phyloP scores from a whole-genome alignment of 2,888 invertebrate genomes.

The Dolomedes plantarius region DNA sequence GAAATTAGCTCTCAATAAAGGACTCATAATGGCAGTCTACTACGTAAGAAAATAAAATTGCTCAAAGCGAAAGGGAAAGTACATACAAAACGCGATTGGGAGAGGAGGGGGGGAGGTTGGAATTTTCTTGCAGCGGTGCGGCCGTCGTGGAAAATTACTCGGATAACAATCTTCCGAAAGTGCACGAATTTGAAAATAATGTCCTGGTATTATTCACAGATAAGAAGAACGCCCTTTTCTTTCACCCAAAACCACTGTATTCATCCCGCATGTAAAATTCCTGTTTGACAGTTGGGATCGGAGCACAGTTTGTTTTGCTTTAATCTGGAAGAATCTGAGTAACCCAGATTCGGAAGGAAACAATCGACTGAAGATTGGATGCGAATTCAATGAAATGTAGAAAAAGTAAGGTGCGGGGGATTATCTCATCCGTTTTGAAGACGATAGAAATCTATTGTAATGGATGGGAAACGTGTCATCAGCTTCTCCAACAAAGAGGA shows the following conservation, averaged over 20 bases:
- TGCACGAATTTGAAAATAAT: conserved; percentile 17
- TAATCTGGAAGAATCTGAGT: conserved; percentile 6
- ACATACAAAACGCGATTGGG: neutral
- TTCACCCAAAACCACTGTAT: neutral
- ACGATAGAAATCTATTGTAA: neutral
- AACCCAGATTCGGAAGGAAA: conserved; percentile 8
- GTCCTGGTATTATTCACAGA: conserved; percentile 2
- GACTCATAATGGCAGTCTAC: neutral
- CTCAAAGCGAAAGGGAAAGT: neutral
- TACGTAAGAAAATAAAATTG: neutral
- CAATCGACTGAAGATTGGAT: conserved; percentile 13
- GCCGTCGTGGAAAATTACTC: conserved; percentile 13
- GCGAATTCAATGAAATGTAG: neutral
- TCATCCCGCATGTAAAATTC: conserved; percentile 10
- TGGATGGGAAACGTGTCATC: no score
- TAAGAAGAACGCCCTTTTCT: neutral
- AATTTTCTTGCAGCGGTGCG: neutral
- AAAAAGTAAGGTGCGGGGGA: neutral
- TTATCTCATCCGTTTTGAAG: neutral
- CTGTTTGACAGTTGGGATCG: conserved; percentile 18
- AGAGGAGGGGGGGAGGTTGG: neutral
- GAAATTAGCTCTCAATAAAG: neutral
- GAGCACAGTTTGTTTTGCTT: neutral
- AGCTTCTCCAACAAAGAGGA: neutral
- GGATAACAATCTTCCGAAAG: conserved; percentile 13